Percentiles rank a stretch among this genome's conserved stretches.
Conservation (phyloP, 1,140 invertebrate species). For the Drosophila miranda region DNA sequence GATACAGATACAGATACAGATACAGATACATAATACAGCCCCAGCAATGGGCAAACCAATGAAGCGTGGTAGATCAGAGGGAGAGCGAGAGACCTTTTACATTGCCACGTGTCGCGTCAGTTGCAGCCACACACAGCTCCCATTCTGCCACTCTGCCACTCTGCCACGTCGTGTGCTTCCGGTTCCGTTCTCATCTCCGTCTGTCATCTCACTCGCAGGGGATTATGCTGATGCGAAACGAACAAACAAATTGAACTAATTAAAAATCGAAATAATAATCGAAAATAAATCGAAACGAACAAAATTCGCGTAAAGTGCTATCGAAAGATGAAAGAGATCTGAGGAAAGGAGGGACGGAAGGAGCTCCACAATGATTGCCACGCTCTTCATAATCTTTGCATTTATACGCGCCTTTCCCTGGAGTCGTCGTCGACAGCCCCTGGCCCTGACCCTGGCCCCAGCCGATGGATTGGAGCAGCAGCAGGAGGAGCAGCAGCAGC, state of each 20-base stretch:
- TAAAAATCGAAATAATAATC: not conserved
- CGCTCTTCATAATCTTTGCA: slow-evolving; percentile 81
- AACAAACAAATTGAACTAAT: not conserved
- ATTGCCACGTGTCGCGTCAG: too few species aligned
- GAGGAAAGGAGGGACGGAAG: too few species aligned
- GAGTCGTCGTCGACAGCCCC: slow-evolving; percentile 49
- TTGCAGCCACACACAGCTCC: not conserved
- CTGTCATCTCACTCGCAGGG: too few species aligned
- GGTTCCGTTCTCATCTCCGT: too few species aligned
- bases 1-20: not conserved
- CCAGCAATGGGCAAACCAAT: too few species aligned
- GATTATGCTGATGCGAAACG: too few species aligned
- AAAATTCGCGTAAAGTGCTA: not conserved
- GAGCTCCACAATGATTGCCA: slow-evolving; percentile 72
- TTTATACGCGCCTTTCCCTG: slow-evolving; percentile 81
- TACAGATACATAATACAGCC: not conserved
- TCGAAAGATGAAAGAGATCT: slow-evolving; percentile 1
- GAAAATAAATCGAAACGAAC: not conserved
- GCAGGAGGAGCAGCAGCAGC: slow-evolving; percentile 19
- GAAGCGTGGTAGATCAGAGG: too few species aligned
- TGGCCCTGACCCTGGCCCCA: slow-evolving; percentile 51
- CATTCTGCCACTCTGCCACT: not conserved
- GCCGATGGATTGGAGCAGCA: not conserved
- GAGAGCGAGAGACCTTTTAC: too few species aligned
- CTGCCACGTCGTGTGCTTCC: too few species aligned